Evolutionary conservation across 1,140 invertebrate species (phyloP), one percentile per base, ranked within the genome.

Genomic region (Macrobrachium rosenbergii): DNA sequence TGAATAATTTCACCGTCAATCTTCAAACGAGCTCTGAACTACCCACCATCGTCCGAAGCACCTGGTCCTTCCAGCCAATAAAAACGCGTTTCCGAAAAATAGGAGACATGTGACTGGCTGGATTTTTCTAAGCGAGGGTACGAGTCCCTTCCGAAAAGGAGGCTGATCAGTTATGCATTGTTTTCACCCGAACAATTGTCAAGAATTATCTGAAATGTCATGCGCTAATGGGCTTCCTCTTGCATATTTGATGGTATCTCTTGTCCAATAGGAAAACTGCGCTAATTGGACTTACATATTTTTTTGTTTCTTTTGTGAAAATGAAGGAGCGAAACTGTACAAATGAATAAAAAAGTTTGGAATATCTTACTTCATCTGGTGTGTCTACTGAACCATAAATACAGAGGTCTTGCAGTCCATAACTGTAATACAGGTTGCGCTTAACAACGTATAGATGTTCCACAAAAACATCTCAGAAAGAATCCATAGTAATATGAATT

Each of bases 191-290:
- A 64, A 60, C 63, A 79, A 80, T 86, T 86, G 83, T 80, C 79
- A 79, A 86, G 77, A 19, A 86, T 86, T 86, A 86, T 86, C 77
- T 64, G 60, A 86, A 86, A 86, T 86, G 83, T 86, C 83, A 86
- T 64, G 77, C 77, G 58, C 69, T 86, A 86, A 86, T 86, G 63
- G 83, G 62, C 67, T 77, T 63, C 11, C 5, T 59, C 76, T 7
- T 86, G 83, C 67, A 86, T 28, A 19, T 52, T 86, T 72, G 5
- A 86, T 60, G 60, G 6, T 10, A 19, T 21, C 58, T 67, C 73
- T 37, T 63, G 10, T 37, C 23, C 23, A 19, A 19, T 28, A 59
- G 10, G 19, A 43, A 37, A 75, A 52, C 52, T 52, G 52, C 19
- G 23, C 16, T 43, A 43, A 72, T 72, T 28, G 69, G 37, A 72